Percentiles rank a stretch among this genome's conserved stretches.
phyloP scores from a whole-genome alignment of 2,113 vertebrate species.

The Gymnobelideus leadbeateri region DNA sequence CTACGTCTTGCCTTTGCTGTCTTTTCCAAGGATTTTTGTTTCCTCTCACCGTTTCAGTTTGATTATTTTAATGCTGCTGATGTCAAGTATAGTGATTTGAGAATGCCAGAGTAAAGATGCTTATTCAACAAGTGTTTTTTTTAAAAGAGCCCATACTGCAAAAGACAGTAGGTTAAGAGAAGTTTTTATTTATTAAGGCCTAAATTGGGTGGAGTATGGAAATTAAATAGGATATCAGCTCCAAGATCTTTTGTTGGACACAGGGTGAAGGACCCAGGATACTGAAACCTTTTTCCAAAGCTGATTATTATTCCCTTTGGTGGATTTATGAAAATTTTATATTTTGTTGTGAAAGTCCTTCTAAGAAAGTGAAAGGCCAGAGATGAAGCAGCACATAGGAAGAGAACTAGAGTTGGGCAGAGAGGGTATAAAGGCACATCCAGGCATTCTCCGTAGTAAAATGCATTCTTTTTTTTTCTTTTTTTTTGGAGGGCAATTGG shows the following conservation, averaged over 20 bases:
- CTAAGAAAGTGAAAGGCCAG: constrained; percentile 35
- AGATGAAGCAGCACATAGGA: not conserved
- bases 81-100: constrained; percentile 41
- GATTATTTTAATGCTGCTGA: constrained; percentile 51
- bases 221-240: constrained; percentile 34
- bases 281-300: not conserved
- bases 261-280: not conserved
- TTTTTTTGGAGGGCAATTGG: too few relatives aligned
- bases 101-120: not conserved
- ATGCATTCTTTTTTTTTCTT: not conserved
- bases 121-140: not conserved
- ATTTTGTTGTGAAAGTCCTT: constrained; percentile 36
- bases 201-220: constrained; percentile 52
- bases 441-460: constrained; percentile 21
- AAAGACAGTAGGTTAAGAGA: constrained; percentile 28
- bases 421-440: constrained; percentile 2
- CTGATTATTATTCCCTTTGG: constrained; percentile 26
- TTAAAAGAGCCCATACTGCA: constrained; percentile 3
- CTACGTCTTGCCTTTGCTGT: not conserved
- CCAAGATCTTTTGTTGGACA: constrained; percentile 12
- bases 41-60: not conserved
- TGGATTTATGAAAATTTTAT: constrained; percentile 28
- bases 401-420: not conserved
- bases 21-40: too few relatives aligned
- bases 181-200: constrained; percentile 5